phyloP scores from a whole-genome alignment of 2,113 vertebrate species.

The Phrynosoma blainvillii region DNA sequence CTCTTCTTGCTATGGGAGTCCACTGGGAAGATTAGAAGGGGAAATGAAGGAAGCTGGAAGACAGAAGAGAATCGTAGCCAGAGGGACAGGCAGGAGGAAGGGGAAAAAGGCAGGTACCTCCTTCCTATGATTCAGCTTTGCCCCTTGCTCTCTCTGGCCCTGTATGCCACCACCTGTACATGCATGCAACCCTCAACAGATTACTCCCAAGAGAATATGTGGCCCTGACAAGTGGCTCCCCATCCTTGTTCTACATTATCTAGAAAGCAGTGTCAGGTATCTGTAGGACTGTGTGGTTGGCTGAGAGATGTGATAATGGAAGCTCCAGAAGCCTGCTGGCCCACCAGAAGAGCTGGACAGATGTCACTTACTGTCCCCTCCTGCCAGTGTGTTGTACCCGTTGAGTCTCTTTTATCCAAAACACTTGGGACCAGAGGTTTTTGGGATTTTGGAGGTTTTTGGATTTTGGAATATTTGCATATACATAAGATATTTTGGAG shows the following conservation, averaged over 20 bases:
- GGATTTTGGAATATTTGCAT: too few relatives aligned
- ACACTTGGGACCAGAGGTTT: too few relatives aligned
- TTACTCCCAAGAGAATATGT: not conserved
- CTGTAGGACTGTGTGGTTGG: not conserved
- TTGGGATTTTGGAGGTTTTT: too few relatives aligned
- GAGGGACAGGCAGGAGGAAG: not conserved
- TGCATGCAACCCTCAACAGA: not conserved
- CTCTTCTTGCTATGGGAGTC: not conserved
- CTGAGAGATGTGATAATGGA: not conserved
- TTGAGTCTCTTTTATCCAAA: too few relatives aligned
- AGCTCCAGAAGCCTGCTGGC: not conserved
- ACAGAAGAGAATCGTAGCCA: not conserved
- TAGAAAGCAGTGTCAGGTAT: not conserved
- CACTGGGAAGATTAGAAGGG: not conserved
- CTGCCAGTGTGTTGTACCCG: too few relatives aligned
- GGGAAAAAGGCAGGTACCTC: not conserved
- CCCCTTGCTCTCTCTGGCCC: too few relatives aligned
- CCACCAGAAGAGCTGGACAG: not conserved
- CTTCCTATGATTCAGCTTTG: not conserved
- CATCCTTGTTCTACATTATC: not conserved
- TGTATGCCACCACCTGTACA: not conserved
- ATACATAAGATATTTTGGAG: too few relatives aligned
- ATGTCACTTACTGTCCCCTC: not conserved
- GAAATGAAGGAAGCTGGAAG: not conserved
- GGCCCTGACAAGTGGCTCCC: not conserved